These are phyloP conservation scores for Upupa epops DNA, from an alignment of 2,113 vertebrate genomes.

Conservation along the genomic window DNA sequence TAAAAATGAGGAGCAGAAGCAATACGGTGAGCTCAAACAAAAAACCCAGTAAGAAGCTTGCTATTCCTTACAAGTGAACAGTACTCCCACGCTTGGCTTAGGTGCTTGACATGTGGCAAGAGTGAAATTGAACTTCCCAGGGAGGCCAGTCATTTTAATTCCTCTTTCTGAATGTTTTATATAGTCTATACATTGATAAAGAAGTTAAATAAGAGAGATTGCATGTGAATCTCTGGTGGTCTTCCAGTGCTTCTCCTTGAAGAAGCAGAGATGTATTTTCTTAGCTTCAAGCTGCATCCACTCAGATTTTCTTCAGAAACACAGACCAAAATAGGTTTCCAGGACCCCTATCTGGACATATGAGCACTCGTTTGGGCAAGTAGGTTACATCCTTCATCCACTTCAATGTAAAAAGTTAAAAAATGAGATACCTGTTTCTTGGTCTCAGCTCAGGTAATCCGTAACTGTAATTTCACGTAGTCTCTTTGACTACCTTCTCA, in stretches of 20 bases:
- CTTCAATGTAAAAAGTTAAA: neutral
- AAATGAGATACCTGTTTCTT: neutral
- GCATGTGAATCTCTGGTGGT: neutral
- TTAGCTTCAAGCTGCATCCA: neutral
- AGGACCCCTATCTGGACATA: neutral
- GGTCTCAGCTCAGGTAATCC: neutral
- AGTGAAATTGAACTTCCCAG: neutral
- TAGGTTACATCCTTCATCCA: neutral
- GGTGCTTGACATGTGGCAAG: neutral
- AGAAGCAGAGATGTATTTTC: neutral
- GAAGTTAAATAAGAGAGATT: neutral
- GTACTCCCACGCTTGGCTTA: neutral
- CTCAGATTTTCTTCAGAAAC: neutral
- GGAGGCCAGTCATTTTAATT: neutral
- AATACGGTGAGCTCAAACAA: neutral
- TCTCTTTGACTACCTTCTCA: neutral
- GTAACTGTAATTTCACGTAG: rapidly evolving
- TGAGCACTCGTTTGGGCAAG: neutral
- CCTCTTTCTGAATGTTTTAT: neutral
- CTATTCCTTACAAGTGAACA: neutral
- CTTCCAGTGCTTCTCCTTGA: neutral
- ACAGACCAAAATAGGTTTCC: neutral
- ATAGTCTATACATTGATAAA: neutral
- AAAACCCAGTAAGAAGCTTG: neutral
- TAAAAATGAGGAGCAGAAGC: neutral